Conservation (phyloP, 2,888 invertebrate species). For the Dyspetes luteomarginatus region DNA sequence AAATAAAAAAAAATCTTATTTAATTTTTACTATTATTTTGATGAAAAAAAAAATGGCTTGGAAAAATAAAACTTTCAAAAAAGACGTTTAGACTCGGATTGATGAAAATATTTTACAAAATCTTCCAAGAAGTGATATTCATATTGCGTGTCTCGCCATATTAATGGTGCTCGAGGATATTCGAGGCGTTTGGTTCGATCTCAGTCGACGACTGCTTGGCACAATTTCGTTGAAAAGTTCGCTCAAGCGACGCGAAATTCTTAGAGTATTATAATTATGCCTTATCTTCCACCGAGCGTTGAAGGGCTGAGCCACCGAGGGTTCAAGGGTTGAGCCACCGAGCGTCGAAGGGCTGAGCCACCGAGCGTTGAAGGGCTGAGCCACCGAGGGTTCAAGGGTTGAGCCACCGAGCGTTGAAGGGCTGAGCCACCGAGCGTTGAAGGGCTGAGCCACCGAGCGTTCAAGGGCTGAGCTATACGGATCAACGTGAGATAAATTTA, state of each 20-base stretch:
- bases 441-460: not conserved
- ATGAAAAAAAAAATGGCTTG: no score
- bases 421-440: not conserved
- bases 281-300: not conserved
- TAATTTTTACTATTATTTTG: no score
- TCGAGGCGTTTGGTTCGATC: no score
- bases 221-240: not conserved
- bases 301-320: not conserved
- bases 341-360: not conserved
- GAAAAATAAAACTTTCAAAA: no score
- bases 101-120: no score
- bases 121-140: no score
- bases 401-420: not conserved
- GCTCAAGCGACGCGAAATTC: slow-evolving; percentile 6
- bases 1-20: no score
- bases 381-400: not conserved
- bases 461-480: not conserved
- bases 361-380: not conserved
- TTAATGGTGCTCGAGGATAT: no score
- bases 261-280: slow-evolving; percentile 32
- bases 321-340: not conserved
- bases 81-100: no score
- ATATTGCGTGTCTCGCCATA: no score
- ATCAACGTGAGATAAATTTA: slow-evolving; percentile 37
- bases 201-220: not conserved